Percentiles rank a stretch among this genome's conserved stretches.
Conservation (phyloP, 2,113 vertebrate species). For the Tympanuchus pallidicinctus region DNA sequence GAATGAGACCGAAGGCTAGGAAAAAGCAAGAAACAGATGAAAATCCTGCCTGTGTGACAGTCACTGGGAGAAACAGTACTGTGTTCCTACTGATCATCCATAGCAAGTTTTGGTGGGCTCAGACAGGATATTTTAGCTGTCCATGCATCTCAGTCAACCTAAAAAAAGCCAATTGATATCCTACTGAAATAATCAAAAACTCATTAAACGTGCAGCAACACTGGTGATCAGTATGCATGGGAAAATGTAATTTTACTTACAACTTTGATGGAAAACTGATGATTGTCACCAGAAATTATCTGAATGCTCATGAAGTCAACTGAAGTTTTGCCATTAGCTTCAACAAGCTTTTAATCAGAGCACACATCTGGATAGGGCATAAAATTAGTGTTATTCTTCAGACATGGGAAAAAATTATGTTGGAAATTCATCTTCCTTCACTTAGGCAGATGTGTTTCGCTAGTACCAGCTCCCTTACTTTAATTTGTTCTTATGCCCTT, state of each 20-base stretch:
- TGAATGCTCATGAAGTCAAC: not conserved
- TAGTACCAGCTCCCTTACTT: fast-evolving
- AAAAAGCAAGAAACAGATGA: not conserved
- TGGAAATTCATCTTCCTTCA: not conserved
- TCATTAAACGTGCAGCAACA: slow-evolving; percentile 28
- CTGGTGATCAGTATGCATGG: not conserved
- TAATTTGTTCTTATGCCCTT: not conserved
- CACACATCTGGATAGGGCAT: not conserved
- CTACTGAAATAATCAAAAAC: slow-evolving; percentile 21
- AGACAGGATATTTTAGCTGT: slow-evolving; percentile 41
- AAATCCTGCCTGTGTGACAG: not conserved
- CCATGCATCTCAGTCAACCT: slow-evolving; percentile 31
- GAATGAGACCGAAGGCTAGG: fast-evolving
- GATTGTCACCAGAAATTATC: not conserved
- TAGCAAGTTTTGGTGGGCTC: not conserved
- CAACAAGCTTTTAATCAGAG: not conserved
- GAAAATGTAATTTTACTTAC: slow-evolving; percentile 17
- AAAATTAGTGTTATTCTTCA: not conserved
- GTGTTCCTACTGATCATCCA: not conserved
- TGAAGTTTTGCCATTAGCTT: not conserved
- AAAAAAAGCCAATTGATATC: slow-evolving; percentile 51
- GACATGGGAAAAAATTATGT: not conserved
- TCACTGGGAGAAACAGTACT: not conserved
- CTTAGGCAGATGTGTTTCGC: not conserved
- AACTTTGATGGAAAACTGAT: not conserved